Evolutionary conservation across 2,797 vertebrate species (phyloP), one percentile per base, ranked within the genome.

Genomic region (Danio tinwini): DNA sequence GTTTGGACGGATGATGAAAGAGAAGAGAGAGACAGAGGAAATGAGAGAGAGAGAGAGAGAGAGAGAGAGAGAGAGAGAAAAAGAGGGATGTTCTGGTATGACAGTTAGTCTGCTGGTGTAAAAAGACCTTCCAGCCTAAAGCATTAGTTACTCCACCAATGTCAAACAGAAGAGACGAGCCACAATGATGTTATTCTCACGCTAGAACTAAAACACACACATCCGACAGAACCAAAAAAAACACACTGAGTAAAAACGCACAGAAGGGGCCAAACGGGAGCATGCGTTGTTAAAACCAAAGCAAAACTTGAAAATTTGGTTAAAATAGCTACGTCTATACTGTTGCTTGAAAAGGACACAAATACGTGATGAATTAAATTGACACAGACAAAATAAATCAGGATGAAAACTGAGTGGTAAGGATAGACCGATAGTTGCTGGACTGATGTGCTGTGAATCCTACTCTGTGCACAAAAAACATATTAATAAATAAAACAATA

Each of bases 371-470:
- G 53, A 61, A 70, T 40, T 11, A 56, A 29, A 21, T 47, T 56
- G 61, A 81, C 44, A 78, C 58, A 82, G 37, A 62, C 72, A 19
- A 80, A 75, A 80, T 71, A 74, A 76, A 76, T 40, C 63, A 80
- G 64, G 74, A 81, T 80, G 73, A 70, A 17, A 56, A 78, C 65
- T 83, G 70, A 74, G 37, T n/a, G 85, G 86, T 89, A 91, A 90
- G 89, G 89, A 91, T 88, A 93, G 91, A 94, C 92, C 87, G 89
- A 93, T 89, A 80, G 76, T 61, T 79, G 88, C 88, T 87, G 89
- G 85, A 81, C 81, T 80, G 52, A 13, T 47, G 17, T 12, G n/a
- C n/a, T n/a, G 12, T 14, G 42, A 69, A 52, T 21, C 55, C 6
- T 42, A 63, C 2, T 61, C 12, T 69, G 52, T 37, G 21, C 37